These are phyloP conservation scores for Xylota sylvarum DNA, from an alignment of 2,888 invertebrate species.

Conservation along the genomic window DNA sequence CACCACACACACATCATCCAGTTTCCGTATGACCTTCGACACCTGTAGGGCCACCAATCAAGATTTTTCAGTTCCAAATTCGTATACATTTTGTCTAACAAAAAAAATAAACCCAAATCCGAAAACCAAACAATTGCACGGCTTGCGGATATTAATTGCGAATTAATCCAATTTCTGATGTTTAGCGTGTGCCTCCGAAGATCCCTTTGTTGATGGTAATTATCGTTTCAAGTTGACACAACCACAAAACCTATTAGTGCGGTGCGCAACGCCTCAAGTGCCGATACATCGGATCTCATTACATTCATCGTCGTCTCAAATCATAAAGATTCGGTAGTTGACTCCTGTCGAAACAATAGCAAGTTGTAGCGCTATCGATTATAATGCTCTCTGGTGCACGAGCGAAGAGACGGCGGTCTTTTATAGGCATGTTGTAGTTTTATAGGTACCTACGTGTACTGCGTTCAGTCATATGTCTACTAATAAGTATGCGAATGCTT, in stretches of 20 bases:
- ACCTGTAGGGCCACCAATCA: conserved; percentile 15
- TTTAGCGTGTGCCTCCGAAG: conserved; percentile 52
- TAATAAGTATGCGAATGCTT: conserved; percentile 62
- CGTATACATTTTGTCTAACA: conserved; percentile 26
- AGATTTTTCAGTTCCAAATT: conserved; percentile 46
- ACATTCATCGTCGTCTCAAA: conserved; percentile 23
- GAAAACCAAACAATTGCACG: conserved; percentile 51
- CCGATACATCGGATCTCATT: conserved; percentile 3
- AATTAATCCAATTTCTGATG: conserved; percentile 51
- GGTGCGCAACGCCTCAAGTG: too few relatives aligned
- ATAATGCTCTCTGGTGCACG: not conserved
- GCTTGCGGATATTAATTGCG: conserved; percentile 58
- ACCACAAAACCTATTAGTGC: conserved; percentile 69
- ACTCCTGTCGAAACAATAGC: conserved; percentile 24
- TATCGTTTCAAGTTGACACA: conserved; percentile 60
- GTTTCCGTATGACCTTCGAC: conserved; percentile 32
- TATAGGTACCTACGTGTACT: conserved; percentile 52
- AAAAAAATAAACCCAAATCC: conserved; percentile 7
- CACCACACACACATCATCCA: not conserved
- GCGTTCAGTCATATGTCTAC: conserved; percentile 32
- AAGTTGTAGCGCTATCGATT: conserved; percentile 45
- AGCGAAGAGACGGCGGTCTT: conserved; percentile 31
- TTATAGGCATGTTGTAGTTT: conserved; percentile 59
- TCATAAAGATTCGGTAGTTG: conserved; percentile 35
- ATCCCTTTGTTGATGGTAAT: conserved; percentile 47